Conservation (phyloP, 2,797 vertebrate genomes). For the Rachycentron canadum region DNA sequence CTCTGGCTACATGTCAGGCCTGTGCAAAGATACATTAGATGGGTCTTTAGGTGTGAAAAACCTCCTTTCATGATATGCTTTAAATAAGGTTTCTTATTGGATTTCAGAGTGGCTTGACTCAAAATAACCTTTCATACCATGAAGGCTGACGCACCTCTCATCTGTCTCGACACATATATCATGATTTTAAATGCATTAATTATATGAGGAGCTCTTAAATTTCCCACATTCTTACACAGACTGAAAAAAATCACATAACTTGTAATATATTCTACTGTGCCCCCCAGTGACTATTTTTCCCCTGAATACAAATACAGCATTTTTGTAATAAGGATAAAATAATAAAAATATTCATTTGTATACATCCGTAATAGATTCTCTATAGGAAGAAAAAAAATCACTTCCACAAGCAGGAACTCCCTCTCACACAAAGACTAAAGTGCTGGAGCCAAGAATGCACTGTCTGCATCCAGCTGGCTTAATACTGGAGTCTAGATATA, state of each 20-base stretch:
- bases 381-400: conserved; percentile 67
- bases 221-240: conserved; percentile 46
- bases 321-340: conserved; percentile 56
- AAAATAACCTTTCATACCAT: conserved; percentile 35
- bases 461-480: conserved; percentile 66
- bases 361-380: conserved; percentile 62
- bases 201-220: conserved; percentile 41
- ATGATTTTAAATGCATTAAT: conserved; percentile 37
- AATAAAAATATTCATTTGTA: conserved; percentile 51
- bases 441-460: conserved; percentile 76
- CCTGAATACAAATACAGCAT: conserved; percentile 67
- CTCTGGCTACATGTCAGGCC: conserved; percentile 59
- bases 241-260: conserved; percentile 51
- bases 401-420: conserved; percentile 78
- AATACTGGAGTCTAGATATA: conserved; percentile 44
- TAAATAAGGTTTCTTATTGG: conserved; percentile 19
- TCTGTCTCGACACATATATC: conserved; percentile 40
- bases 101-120: conserved; percentile 39
- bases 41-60: conserved; percentile 30
- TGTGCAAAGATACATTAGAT: conserved; percentile 69
- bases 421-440: conserved; percentile 84
- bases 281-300: conserved; percentile 35
- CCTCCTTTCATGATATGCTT: conserved; percentile 26
- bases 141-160: not conserved
- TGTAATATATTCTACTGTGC: conserved; percentile 51